These are phyloP conservation scores for Poecilia latipinna DNA, from an alignment of 2,113 vertebrate genomes.

Conservation along the genomic window DNA sequence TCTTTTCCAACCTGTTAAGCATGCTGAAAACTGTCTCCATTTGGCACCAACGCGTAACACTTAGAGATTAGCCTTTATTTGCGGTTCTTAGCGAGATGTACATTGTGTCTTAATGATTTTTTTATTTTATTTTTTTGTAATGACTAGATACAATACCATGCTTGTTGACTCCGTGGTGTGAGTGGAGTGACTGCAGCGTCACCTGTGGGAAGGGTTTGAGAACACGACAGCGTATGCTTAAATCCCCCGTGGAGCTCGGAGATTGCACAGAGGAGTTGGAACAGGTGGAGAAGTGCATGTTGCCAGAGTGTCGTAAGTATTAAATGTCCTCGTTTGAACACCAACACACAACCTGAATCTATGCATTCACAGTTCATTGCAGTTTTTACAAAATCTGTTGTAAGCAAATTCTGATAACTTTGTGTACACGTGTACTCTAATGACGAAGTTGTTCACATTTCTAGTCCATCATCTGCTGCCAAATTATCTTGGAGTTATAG, in stretches of 20 bases:
- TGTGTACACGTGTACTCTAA: background rate
- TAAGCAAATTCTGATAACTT: background rate
- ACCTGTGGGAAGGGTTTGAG: conserved; percentile 93
- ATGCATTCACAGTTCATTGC: conserved; percentile 12
- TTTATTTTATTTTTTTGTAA: background rate
- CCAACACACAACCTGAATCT: conserved; percentile 5
- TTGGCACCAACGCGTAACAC: background rate
- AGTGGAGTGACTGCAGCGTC: conserved; percentile 98
- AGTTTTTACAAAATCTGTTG: conserved; percentile 7
- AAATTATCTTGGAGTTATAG: background rate
- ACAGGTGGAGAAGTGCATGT: conserved; percentile 98
- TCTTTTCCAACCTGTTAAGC: conserved; percentile 1
- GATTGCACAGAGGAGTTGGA: conserved; percentile 96
- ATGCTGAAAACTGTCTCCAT: background rate
- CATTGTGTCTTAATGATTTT: background rate
- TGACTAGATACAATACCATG: conserved; percentile 94
- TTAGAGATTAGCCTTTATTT: background rate
- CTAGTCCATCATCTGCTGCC: background rate
- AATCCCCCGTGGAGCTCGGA: conserved; percentile 94
- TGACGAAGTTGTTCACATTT: background rate
- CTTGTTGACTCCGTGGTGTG: conserved; percentile 93
- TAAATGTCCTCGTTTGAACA: background rate
- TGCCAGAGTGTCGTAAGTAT: conserved; percentile 96
- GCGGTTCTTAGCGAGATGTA: background rate
- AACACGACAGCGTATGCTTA: conserved; percentile 90